Conservation (phyloP, 2,113 vertebrate species). For the Calonectris borealis region DNA sequence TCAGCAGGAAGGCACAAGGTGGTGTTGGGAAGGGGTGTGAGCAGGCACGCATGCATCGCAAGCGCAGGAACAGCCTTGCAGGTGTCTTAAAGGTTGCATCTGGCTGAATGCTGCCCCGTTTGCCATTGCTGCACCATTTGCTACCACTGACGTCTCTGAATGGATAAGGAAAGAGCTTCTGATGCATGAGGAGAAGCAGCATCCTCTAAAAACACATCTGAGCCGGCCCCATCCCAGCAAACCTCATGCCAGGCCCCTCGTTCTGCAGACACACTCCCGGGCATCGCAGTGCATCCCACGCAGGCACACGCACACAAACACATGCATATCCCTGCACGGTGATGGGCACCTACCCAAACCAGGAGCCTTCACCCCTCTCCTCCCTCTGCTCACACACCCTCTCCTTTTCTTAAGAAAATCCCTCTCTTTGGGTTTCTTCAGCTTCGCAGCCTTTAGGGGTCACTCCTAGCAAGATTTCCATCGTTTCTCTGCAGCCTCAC, state of each 20-base stretch:
- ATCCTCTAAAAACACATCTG: not conserved
- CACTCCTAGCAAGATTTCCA: slow-evolving; percentile 58
- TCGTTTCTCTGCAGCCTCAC: not conserved
- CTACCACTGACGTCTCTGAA: not conserved
- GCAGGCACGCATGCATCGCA: accelerated
- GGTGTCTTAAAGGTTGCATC: not conserved
- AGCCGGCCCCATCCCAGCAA: not conserved
- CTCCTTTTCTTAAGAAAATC: not conserved
- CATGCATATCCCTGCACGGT: accelerated
- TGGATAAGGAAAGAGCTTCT: not conserved
- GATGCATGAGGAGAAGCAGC: not conserved
- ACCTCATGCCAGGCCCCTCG: not conserved
- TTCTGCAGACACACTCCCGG: not conserved
- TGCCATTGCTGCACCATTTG: not conserved
- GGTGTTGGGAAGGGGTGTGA: not conserved
- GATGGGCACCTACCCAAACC: accelerated
- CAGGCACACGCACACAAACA: accelerated
- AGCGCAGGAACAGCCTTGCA: not conserved
- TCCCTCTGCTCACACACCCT: not conserved
- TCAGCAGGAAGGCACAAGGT: not conserved
- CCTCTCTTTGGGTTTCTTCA: not conserved
- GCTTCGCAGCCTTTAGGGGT: slow-evolving; percentile 53
- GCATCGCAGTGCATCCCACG: accelerated
- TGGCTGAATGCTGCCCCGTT: not conserved
- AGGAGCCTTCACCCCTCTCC: accelerated